These are phyloP conservation scores for Anadara kagoshimensis DNA, from an alignment of 1,140 invertebrate species.

Conservation along the genomic window DNA sequence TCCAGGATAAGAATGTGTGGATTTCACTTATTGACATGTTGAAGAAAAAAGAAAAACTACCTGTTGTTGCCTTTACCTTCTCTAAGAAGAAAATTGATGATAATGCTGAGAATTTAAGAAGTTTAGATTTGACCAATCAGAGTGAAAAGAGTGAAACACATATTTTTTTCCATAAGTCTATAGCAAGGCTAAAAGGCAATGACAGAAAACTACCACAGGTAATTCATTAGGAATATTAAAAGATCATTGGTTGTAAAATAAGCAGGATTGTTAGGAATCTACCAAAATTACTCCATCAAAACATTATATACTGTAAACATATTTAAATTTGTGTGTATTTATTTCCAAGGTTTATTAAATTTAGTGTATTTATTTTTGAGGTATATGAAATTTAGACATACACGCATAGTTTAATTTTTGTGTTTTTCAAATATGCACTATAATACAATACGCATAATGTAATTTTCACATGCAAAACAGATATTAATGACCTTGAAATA, in stretches of 20 bases:
- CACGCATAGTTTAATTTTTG: too few species aligned
- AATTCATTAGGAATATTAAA: neutral
- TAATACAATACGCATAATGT: too few species aligned
- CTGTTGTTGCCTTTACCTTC: slow-evolving; percentile 95
- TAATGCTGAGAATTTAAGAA: slow-evolving; percentile 82
- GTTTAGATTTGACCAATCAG: slow-evolving; percentile 87
- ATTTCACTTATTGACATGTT: slow-evolving; percentile 82
- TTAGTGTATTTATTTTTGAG: too few species aligned
- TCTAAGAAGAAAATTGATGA: slow-evolving; percentile 91
- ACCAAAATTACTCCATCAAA: neutral
- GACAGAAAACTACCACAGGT: slow-evolving; percentile 94
- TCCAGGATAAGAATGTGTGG: slow-evolving; percentile 88
- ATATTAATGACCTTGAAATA: too few species aligned
- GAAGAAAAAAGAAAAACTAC: slow-evolving; percentile 87
- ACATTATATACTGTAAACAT: too few species aligned
- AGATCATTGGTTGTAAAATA: neutral
- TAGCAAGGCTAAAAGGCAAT: slow-evolving; percentile 87
- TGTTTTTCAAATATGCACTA: too few species aligned
- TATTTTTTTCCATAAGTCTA: slow-evolving; percentile 88
- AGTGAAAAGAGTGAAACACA: slow-evolving; percentile 89
- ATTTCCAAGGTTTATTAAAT: too few species aligned
- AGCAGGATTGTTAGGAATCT: too few species aligned
- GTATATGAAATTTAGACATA: too few species aligned
- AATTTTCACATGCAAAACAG: too few species aligned
- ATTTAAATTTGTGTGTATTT: too few species aligned